Percentiles rank a stretch among this genome's conserved stretches.
Evolutionary conservation across 2,113 vertebrate species (phyloP).

Genomic region (Sialia sialis): DNA sequence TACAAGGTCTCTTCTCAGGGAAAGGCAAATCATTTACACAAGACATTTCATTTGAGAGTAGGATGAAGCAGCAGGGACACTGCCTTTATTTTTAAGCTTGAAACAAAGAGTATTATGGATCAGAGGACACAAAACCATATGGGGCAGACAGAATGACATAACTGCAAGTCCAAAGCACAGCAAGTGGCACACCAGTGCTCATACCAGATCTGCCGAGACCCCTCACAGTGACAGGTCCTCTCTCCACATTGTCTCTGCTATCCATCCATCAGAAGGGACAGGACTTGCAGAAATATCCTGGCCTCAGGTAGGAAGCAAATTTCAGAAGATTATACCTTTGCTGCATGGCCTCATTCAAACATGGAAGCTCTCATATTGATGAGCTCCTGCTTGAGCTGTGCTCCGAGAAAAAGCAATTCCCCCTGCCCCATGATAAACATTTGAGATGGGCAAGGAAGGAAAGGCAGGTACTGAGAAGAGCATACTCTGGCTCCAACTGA

Average conservation of each 20-base stretch:
- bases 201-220: not conserved
- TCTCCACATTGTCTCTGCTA: not conserved
- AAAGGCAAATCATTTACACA: not conserved
- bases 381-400: not conserved
- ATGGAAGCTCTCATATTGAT: not conserved
- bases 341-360: not conserved
- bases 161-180: not conserved
- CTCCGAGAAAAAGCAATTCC: not conserved
- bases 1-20: not conserved
- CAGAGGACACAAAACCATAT: not conserved
- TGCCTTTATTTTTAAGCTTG: not conserved
- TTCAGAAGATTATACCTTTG: not conserved
- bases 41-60: not conserved
- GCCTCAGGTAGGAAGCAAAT: not conserved
- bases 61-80: not conserved
- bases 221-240: not conserved
- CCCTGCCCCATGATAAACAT: not conserved
- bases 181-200: not conserved
- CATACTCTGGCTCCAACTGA: not conserved
- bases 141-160: not conserved
- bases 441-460: not conserved
- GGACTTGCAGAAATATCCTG: not conserved
- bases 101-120: not conserved
- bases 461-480: not conserved
- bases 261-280: not conserved